These are phyloP conservation scores for Yponomeuta cagnagella DNA, from an alignment of 2,888 invertebrate species.

Conservation along the genomic window DNA sequence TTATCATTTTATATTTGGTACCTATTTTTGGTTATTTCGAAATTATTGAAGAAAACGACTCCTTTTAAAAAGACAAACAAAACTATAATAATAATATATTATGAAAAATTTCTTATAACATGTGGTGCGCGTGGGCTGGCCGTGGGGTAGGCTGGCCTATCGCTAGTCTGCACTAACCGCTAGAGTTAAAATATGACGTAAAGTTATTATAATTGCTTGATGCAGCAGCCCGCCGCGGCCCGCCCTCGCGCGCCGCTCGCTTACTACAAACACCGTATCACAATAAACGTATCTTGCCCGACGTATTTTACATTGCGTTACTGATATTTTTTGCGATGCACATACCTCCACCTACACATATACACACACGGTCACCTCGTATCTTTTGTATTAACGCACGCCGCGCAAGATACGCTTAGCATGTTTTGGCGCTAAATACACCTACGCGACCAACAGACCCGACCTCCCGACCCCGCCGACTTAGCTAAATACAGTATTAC, in stretches of 20 bases:
- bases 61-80: conserved; percentile 70
- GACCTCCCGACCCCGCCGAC: conserved; percentile 28
- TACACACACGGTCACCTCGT: no score
- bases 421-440: conserved; percentile 1
- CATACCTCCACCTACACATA: no score
- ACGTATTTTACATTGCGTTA: no score
- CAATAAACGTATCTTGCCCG: no score
- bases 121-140: conserved; percentile 46
- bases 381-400: no score
- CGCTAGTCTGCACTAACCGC: conserved; percentile 35
- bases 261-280: conserved; percentile 1
- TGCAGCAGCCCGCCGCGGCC: conserved; percentile 27
- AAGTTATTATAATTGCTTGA: conserved; percentile 33
- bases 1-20: conserved; percentile 69
- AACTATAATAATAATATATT: conserved; percentile 71
- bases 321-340: no score
- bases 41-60: conserved; percentile 68
- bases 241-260: conserved; percentile 8
- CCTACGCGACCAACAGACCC: conserved; percentile 17
- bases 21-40: conserved; percentile 73
- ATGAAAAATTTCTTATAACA: conserved; percentile 69
- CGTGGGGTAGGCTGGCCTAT: conserved; percentile 25
- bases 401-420: no score
- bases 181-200: conserved; percentile 27
- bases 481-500: conserved; percentile 56